Conservation (phyloP, 2,888 invertebrate species). For the Macroteleia sp. region DNA sequence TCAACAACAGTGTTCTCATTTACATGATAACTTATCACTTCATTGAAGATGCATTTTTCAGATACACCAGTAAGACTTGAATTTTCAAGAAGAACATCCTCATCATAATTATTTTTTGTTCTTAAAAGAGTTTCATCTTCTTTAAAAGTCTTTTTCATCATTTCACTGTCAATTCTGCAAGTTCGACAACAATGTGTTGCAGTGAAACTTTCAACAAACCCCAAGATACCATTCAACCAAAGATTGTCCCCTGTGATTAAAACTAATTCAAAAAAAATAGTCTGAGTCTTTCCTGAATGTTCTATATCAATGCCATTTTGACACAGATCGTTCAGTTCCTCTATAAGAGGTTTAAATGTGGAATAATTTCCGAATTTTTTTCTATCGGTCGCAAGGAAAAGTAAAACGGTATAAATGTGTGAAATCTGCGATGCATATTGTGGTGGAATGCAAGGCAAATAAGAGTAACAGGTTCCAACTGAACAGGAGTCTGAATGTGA, state of each 20-base stretch:
- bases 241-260: conserved; percentile 41
- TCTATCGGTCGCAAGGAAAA: no score
- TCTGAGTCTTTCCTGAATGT: background rate
- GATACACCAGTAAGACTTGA: background rate
- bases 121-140: conserved; percentile 17
- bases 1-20: conserved; percentile 11
- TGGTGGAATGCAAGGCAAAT: no score
- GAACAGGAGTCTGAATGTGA: conserved; percentile 1
- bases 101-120: conserved; percentile 11
- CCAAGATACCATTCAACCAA: conserved; percentile 32
- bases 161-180: background rate
- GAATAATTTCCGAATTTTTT: conserved; percentile 36
- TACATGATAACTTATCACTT: conserved; percentile 30
- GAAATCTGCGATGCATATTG: no score
- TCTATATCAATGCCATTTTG: conserved; percentile 18
- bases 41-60: conserved; percentile 41
- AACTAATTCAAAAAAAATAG: conserved; percentile 31
- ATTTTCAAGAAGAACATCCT: background rate
- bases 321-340: conserved; percentile 15
- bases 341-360: conserved; percentile 15
- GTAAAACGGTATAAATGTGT: no score
- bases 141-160: background rate
- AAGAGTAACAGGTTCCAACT: conserved; percentile 1
- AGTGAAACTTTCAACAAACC: conserved; percentile 30
- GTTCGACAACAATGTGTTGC: conserved; percentile 9